phyloP scores from a whole-genome alignment of 2,113 vertebrate species.

The Macquaria ambigua region DNA sequence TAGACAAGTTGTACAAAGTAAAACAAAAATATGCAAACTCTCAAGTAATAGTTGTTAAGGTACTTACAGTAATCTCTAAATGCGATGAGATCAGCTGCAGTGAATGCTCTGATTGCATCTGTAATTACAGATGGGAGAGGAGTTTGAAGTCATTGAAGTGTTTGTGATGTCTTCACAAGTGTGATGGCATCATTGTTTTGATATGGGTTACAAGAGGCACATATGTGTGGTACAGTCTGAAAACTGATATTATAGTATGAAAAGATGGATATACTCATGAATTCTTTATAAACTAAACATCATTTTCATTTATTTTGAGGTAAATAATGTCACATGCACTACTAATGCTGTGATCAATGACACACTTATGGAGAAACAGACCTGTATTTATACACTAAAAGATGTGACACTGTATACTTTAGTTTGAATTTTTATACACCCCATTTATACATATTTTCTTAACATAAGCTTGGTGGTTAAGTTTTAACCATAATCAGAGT shows the following conservation, averaged over 20 bases:
- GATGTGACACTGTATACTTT: neutral
- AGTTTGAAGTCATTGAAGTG: neutral
- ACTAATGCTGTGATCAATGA: neutral
- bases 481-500: neutral
- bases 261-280: neutral
- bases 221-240: neutral
- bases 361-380: neutral
- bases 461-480: neutral
- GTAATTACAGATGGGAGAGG: neutral
- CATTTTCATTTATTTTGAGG: neutral
- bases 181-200: neutral
- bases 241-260: neutral
- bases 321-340: neutral
- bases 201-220: neutral
- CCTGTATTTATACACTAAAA: neutral
- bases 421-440: neutral
- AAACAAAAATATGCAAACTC: neutral
- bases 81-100: neutral
- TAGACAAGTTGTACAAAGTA: neutral
- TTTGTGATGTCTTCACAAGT: neutral
- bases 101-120: neutral
- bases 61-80: neutral
- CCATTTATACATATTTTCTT: neutral
- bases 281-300: neutral
- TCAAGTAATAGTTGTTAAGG: neutral